Base-by-base conservation (phyloP, 2,797 vertebrate genomes). In the Acanthurus tractus region DNA sequence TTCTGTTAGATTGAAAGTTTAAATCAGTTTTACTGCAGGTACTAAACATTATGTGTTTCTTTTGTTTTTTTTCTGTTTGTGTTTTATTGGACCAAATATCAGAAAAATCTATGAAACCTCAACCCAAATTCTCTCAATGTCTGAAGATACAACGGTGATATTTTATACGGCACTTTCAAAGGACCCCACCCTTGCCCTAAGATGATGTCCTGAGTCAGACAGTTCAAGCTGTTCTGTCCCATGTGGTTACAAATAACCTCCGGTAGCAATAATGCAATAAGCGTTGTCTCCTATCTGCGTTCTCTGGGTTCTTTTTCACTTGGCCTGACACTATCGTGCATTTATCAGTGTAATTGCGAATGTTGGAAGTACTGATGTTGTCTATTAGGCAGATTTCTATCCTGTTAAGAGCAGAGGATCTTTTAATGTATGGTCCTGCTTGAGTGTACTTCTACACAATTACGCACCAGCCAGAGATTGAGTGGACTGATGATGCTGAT, bases 291-390 rank as follows among this genome's bases (percentile, higher is more conserved):
- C 85, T 82, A 92, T 93, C 94, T 92, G 65, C 82, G 74, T 91
- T 85, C 78, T 84, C 81, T 61, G 85, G 88, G 75, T 92, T 91
- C 83, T 92, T 94, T 94, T 94, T 94, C 93, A 93, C 88, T 90
- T 81, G 68, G 46, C 85, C 83, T 92, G 92, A 93, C 93, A 93
- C 91, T 92, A 93, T 90, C 82, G 89, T 92, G 93, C 95, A 96
- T 96, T 89, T 95, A 95, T 96, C 94, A 95, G 93, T 91, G 94
- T 96, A 95, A 96, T 95, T 94, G 93, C 92, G 78, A 83, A 83
- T 90, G 90, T 93, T 85, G 90, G 92, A 94, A 95, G 94, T 94
- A 90, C 91, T 92, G 94, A 95, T 94, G 94, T 94, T 94, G 93
- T 95, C 94, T 95, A 94, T 95, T 95, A 96, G 91, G 93, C 71